Percentiles rank a stretch among this genome's conserved stretches.
These are phyloP conservation scores for Cylloceria caligata DNA, from an alignment of 2,888 invertebrate genomes.

Conservation along the genomic window DNA sequence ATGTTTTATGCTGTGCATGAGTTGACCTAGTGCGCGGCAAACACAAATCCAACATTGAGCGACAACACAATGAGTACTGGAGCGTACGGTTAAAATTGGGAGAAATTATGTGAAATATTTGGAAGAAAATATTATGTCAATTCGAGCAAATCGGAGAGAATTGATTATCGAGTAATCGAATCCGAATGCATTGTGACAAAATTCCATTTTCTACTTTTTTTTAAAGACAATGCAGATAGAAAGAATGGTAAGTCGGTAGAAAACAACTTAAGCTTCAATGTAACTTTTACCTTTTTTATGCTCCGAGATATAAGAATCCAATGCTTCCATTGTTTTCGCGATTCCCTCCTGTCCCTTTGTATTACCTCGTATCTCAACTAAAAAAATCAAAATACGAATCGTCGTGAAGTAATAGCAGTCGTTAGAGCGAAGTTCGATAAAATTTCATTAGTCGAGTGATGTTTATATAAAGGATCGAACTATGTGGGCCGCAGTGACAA, in stretches of 20 bases:
- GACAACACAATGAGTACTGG: neutral
- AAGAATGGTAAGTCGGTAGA: slow-evolving; percentile 27
- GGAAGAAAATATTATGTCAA: neutral
- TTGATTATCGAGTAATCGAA: slow-evolving; percentile 42
- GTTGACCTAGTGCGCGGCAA: slow-evolving; percentile 24
- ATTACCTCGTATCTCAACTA: slow-evolving; percentile 21
- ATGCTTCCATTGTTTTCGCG: slow-evolving; percentile 9
- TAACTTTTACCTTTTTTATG: slow-evolving; percentile 14
- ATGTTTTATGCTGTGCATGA: slow-evolving; percentile 57
- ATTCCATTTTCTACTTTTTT: slow-evolving; percentile 30
- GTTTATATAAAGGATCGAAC: slow-evolving; percentile 85
- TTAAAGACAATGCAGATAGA: slow-evolving; percentile 34
- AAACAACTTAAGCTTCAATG: slow-evolving; percentile 24
- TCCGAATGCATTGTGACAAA: slow-evolving; percentile 9
- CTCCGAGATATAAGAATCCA: slow-evolving; percentile 22
- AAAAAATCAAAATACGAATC: slow-evolving; percentile 14
- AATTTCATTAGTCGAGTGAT: slow-evolving; percentile 70
- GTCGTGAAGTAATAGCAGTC: slow-evolving; percentile 57
- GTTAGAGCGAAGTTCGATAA: slow-evolving; percentile 66
- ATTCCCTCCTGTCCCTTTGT: neutral
- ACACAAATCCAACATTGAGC: slow-evolving; percentile 24
- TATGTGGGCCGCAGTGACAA: slow-evolving; percentile 93
- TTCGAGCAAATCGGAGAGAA: slow-evolving; percentile 5
- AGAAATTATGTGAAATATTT: slow-evolving; percentile 26
- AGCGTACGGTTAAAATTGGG: neutral